phyloP scores from a whole-genome alignment of 1,140 invertebrate genomes.

The Papilio polytes region DNA sequence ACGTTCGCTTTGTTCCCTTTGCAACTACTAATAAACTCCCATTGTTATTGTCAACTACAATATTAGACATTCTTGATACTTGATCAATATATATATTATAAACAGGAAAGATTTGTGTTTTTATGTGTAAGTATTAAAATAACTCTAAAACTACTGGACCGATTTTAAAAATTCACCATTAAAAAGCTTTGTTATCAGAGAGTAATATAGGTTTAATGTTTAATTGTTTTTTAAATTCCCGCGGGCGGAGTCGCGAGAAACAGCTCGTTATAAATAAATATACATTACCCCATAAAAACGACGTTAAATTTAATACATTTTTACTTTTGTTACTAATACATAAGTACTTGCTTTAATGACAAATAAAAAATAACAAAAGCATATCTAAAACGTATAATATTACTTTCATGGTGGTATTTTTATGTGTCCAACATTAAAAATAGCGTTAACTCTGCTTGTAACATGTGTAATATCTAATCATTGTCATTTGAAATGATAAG shows the following conservation, averaged over 20 bases:
- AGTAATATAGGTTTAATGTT: no score
- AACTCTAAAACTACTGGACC: no score
- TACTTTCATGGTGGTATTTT: constrained; percentile 34
- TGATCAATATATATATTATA: no score
- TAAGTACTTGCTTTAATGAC: not conserved
- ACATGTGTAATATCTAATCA: constrained; percentile 37
- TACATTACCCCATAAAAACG: not conserved
- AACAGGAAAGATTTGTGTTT: no score
- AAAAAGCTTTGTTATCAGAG: no score
- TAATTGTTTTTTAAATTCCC: no score
- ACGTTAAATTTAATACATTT: not conserved
- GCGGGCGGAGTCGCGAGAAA: no score
- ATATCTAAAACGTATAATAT: constrained; percentile 13
- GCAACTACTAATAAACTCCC: constrained; percentile 32
- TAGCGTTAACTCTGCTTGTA: constrained; percentile 29
- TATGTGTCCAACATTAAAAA: constrained; percentile 26
- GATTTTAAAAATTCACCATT: no score
- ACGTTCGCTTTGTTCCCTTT: constrained; percentile 57
- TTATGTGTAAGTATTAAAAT: no score
- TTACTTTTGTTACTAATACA: not conserved
- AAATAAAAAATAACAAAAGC: constrained; percentile 1
- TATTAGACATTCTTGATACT: not conserved
- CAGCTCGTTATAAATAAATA: not conserved
- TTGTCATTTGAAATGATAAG: constrained; percentile 24
- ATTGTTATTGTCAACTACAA: constrained; percentile 21